A percentile compares a stretch with the other conserved stretches of the same genome.
Conservation (phyloP, 2,113 vertebrate species). For the Oncorhynchus keta region DNA sequence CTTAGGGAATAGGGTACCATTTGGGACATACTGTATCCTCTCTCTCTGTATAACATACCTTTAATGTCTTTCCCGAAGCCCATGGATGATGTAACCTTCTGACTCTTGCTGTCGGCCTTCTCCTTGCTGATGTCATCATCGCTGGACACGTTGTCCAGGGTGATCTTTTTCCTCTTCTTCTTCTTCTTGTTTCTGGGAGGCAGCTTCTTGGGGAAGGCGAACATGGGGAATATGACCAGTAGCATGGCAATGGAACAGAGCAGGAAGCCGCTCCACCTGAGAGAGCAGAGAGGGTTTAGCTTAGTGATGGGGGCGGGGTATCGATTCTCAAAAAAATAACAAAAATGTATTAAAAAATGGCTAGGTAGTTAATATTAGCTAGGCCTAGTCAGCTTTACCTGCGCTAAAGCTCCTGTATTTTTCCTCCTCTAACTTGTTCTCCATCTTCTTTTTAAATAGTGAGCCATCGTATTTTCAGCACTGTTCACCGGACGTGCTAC, state of each 20-base stretch:
- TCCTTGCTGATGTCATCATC: slow-evolving; percentile 93
- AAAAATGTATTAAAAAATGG: neutral
- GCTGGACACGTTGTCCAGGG: slow-evolving; percentile 76
- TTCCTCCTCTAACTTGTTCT: no score
- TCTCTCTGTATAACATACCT: slow-evolving; percentile 67
- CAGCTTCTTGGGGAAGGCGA: slow-evolving; percentile 98
- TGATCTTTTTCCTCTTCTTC: slow-evolving; percentile 87
- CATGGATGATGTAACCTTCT: slow-evolving; percentile 86
- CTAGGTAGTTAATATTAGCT: no score
- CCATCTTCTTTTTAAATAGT: no score
- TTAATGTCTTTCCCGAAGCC: slow-evolving; percentile 92
- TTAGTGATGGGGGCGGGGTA: neutral
- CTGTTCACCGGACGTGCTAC: no score
- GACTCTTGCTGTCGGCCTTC: slow-evolving; percentile 81
- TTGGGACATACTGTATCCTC: no score
- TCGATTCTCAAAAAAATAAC: neutral
- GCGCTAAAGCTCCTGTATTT: no score
- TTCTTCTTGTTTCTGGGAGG: slow-evolving; percentile 95
- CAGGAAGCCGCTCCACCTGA: slow-evolving; percentile 98
- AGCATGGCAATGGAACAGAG: slow-evolving; percentile 95
- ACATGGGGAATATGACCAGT: slow-evolving; percentile 98
- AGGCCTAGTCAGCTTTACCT: no score
- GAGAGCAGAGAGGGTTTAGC: neutral
- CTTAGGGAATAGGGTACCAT: no score
- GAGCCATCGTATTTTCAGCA: no score